phyloP scores from a whole-genome alignment of 2,888 invertebrate species.

The Entomobrya proxima region DNA sequence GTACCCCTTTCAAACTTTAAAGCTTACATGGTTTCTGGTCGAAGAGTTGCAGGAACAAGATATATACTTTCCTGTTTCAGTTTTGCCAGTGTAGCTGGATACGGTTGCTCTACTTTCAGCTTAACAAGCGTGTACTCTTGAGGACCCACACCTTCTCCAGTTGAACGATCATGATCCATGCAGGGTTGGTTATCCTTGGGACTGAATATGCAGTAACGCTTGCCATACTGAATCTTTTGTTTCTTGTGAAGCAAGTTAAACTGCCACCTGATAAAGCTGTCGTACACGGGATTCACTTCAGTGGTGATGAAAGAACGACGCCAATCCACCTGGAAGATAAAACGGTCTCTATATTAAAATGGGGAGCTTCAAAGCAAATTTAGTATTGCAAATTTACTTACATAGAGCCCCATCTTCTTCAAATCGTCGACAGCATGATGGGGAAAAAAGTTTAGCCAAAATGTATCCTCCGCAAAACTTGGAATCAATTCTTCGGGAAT shows the following conservation, averaged over 20 bases:
- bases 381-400: too few relatives aligned
- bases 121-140: slow-evolving; percentile 99
- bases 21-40: slow-evolving; percentile 96
- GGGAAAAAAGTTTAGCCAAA: slow-evolving; percentile 99
- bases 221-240: slow-evolving; percentile 96
- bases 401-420: slow-evolving; percentile 92
- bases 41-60: slow-evolving; percentile 96
- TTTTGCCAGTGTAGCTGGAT: slow-evolving; percentile 80
- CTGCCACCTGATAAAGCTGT: slow-evolving; percentile 99
- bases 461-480: slow-evolving; percentile 90
- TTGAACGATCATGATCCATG: slow-evolving; percentile 98
- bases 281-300: slow-evolving; percentile 97
- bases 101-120: slow-evolving; percentile 88
- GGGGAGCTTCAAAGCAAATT: slow-evolving; percentile 26
- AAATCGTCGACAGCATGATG: slow-evolving; percentile 92
- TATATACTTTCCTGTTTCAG: slow-evolving; percentile 81
- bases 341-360: slow-evolving; percentile 1
- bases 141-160: slow-evolving; percentile 98
- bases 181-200: slow-evolving; percentile 98
- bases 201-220: slow-evolving; percentile 96
- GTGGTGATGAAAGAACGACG: slow-evolving; percentile 98
- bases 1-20: not conserved
- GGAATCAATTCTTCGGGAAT: slow-evolving; percentile 93
- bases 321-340: slow-evolving; percentile 90
- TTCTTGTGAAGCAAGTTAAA: slow-evolving; percentile 89